phyloP scores from a whole-genome alignment of 2,888 invertebrate genomes.

The Brenthis daphne region DNA sequence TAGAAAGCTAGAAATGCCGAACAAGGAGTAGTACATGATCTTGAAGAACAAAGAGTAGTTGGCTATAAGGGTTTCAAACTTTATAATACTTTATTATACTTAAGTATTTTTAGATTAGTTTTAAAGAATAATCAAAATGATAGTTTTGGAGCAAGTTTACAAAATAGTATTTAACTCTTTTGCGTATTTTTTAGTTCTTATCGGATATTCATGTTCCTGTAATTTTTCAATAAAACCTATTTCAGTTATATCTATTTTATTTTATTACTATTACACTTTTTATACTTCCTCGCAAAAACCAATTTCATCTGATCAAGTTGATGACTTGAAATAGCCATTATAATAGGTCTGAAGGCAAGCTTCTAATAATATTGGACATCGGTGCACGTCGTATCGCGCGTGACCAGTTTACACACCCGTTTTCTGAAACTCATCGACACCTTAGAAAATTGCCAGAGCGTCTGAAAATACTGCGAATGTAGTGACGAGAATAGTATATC shows the following conservation, averaged over 20 bases:
- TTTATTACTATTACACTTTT: background rate
- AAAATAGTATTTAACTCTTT: no score
- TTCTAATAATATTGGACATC: conserved; percentile 52
- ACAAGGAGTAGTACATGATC: no score
- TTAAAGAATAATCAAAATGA: no score
- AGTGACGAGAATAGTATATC: conserved; percentile 1
- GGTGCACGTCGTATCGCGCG: conserved; percentile 48
- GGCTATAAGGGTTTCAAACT: no score
- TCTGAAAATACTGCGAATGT: conserved; percentile 11
- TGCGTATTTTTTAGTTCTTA: no score
- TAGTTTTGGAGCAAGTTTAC: no score
- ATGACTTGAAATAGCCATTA: conserved; percentile 14
- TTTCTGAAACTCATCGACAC: conserved; percentile 26
- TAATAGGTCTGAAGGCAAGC: conserved; percentile 32
- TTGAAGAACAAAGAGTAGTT: no score
- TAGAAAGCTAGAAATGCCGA: no score
- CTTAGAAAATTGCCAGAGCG: conserved; percentile 19
- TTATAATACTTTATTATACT: no score
- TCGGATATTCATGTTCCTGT: no score
- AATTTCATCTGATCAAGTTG: conserved; percentile 9
- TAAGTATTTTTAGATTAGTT: no score
- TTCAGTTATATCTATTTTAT: background rate
- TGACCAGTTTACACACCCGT: conserved; percentile 43
- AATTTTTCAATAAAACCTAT: background rate
- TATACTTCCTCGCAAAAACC: background rate